phyloP scores from a whole-genome alignment of 2,113 vertebrate species.

The Cryptotis parvus region DNA sequence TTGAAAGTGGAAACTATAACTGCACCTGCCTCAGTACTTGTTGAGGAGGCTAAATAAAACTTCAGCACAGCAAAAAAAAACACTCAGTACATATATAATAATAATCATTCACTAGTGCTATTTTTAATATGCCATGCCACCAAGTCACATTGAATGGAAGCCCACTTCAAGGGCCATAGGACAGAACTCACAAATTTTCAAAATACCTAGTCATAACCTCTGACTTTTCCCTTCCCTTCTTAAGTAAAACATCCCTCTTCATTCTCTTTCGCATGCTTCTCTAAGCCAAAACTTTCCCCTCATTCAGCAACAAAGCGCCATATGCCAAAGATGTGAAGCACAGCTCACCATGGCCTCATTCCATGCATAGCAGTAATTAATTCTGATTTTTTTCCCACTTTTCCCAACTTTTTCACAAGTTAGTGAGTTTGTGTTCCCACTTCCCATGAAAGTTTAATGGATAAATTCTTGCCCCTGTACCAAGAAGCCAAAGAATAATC shows the following conservation, averaged over 20 bases:
- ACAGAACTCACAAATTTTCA: neutral
- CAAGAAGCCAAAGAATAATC: neutral
- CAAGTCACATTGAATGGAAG: neutral
- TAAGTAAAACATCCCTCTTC: neutral
- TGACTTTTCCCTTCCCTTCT: neutral
- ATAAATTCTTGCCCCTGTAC: neutral
- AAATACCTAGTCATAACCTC: neutral
- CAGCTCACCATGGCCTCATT: neutral
- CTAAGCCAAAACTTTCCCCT: constrained; percentile 15
- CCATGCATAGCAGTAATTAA: neutral
- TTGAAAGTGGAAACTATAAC: constrained; percentile 4
- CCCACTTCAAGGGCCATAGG: neutral
- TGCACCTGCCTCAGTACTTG: neutral
- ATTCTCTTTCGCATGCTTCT: constrained; percentile 23
- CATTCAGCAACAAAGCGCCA: neutral
- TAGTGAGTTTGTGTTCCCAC: neutral
- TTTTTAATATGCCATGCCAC: neutral
- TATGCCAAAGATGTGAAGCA: neutral
- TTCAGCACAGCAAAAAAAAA: neutral
- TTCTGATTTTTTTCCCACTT: neutral
- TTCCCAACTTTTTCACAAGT: neutral
- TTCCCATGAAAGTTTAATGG: neutral
- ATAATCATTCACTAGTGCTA: neutral
- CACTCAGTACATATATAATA: too few species aligned
- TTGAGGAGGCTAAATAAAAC: neutral